Conservation (phyloP, 2,888 invertebrate genomes). For the Eupithecia dodoneata region DNA sequence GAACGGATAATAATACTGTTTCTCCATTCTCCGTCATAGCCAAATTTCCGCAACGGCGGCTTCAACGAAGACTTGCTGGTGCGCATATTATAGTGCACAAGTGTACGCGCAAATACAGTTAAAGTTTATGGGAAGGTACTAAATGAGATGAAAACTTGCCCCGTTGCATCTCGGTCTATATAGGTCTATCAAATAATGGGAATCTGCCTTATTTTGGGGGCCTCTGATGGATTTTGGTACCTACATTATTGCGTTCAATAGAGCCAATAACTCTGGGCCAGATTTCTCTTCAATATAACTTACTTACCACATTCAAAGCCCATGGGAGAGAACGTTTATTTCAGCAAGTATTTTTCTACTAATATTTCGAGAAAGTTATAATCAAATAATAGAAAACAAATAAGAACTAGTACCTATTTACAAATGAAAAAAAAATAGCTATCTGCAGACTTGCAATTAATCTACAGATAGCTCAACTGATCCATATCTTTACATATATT, state of each 20-base stretch:
- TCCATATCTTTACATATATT: neutral
- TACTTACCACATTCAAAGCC: constrained; percentile 3
- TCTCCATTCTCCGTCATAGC: too few species aligned
- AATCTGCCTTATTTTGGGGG: constrained; percentile 19
- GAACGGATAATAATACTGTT: too few species aligned
- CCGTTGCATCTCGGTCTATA: constrained; percentile 3
- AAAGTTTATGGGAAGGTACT: neutral
- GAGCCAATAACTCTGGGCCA: constrained; percentile 25
- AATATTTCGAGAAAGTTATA: neutral
- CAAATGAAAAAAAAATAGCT: too few species aligned
- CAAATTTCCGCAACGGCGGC: too few species aligned
- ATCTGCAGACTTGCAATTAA: too few species aligned
- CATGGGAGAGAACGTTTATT: constrained; percentile 29
- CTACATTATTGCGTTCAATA: constrained; percentile 24
- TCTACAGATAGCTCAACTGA: too few species aligned
- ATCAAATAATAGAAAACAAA: too few species aligned
- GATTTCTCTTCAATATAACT: constrained; percentile 17
- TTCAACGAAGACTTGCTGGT: too few species aligned
- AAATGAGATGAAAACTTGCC: neutral
- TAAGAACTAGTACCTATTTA: too few species aligned
- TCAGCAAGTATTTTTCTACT: neutral
- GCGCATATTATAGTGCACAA: too few species aligned
- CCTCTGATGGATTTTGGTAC: constrained; percentile 20
- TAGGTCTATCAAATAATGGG: constrained; percentile 26
- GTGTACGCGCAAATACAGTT: too few species aligned